Base-by-base conservation (phyloP, 2,888 invertebrate genomes). In the Cheilosia variabilis region DNA sequence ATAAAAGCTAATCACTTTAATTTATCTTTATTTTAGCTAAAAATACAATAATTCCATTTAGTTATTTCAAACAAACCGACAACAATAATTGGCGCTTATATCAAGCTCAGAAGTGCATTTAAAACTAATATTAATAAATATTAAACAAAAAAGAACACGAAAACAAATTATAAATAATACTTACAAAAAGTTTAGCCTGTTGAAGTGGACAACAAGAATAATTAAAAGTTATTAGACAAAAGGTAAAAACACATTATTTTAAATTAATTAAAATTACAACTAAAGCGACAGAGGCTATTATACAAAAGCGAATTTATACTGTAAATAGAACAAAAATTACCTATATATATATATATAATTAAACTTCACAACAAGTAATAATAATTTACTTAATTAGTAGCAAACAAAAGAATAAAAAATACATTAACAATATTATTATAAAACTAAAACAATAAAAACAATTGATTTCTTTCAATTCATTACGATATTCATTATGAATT, bases 71-170 rank as follows among this genome's bases (percentile, higher is more conserved):
- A 76, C 57, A 72, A 88, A 89, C 86, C 88, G 90, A 91, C 89
- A 91, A 91, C 91, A 91, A 91, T 91, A 91, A 91, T 91, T 91
- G 91, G 91, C 91, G 91, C 91, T 91, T 91, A 91, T 89, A 82
- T 73, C 58, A 87, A 87, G 87, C 82, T 87, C 82, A 87, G 87
- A 87, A 87, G 87, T 87, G 87, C 87, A 87, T 87, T 87, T 77
- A 37, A 82, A 87, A 77, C 66, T 53, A 55, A 69, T 37, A 69
- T 53, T 41, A 52, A 50, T 52, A 62, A 63, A 66, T 19, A 58
- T 22, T 71, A 31, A 68, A 63, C 1, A 58, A 37, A 37, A 37
- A 69, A 6, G 50, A 37, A 37, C 4, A 37, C 13, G 13, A 37
- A 37, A 37, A 37, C 34, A 34, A 34, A 53, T 57, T 34, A 62